phyloP scores from a whole-genome alignment of 2,888 invertebrate species.

The Nymphalis urticae region DNA sequence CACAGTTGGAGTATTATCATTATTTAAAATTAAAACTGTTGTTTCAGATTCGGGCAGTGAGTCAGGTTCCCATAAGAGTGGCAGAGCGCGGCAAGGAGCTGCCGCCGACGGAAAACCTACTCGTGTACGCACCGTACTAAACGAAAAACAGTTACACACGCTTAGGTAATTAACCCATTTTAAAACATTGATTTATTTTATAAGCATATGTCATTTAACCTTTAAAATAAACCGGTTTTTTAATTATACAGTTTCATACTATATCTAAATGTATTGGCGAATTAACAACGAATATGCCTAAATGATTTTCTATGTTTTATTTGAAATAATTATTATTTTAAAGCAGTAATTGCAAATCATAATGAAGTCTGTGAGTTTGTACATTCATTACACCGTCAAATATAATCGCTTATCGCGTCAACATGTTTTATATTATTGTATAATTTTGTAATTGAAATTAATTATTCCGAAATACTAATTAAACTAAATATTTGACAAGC shows the following conservation, averaged over 20 bases:
- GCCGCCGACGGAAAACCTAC: slow-evolving; percentile 96
- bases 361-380: neutral
- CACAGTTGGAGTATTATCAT: too few species aligned
- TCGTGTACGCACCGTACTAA: slow-evolving; percentile 98
- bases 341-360: neutral
- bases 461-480: slow-evolving; percentile 7
- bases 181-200: neutral
- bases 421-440: neutral
- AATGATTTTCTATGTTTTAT: neutral
- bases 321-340: neutral
- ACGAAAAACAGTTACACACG: slow-evolving; percentile 99
- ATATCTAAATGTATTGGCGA: neutral
- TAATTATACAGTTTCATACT: too few species aligned
- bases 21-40: neutral
- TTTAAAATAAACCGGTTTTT: too few species aligned
- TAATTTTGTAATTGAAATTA: slow-evolving; percentile 4
- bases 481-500: neutral
- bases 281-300: neutral
- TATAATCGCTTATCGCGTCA: neutral
- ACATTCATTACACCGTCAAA: neutral
- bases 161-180: slow-evolving; percentile 81
- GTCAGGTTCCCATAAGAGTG: slow-evolving; percentile 93
- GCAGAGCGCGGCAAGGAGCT: slow-evolving; percentile 80
- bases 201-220: neutral
- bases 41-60: slow-evolving; percentile 93